Conservation (phyloP, 2,797 vertebrate species). For the Darevskia mixta region DNA sequence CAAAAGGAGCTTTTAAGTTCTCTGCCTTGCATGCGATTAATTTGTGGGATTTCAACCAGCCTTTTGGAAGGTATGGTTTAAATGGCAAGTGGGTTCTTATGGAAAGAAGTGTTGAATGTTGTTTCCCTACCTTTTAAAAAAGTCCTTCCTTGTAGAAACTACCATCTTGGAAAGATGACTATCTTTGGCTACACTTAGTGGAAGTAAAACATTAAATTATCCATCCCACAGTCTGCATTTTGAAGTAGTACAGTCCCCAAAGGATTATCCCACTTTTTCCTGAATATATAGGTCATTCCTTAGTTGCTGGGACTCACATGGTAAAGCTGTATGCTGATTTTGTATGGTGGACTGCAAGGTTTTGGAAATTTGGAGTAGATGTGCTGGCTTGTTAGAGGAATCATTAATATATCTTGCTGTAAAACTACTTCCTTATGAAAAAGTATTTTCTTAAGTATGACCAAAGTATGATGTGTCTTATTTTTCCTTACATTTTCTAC, state of each 20-base stretch:
- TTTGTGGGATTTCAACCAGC: background rate
- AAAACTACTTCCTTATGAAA: background rate
- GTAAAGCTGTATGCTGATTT: background rate
- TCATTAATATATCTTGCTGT: background rate
- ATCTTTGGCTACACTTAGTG: background rate
- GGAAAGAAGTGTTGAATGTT: background rate
- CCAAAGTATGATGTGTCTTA: background rate
- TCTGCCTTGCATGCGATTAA: no score
- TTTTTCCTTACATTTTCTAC: conserved; percentile 42
- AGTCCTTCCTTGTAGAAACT: background rate
- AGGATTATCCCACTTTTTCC: background rate
- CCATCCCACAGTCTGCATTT: background rate
- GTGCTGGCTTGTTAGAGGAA: background rate
- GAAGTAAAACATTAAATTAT: background rate
- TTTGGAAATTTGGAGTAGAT: background rate
- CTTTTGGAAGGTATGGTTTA: background rate
- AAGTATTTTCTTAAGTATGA: background rate
- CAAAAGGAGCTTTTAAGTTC: no score
- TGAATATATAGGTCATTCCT: background rate
- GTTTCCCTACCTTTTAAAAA: background rate
- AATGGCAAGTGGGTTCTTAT: background rate
- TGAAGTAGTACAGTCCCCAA: background rate
- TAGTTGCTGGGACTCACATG: background rate
- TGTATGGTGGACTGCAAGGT: background rate
- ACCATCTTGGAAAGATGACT: background rate